These are phyloP conservation scores for Parazoanthus darwini DNA, from an alignment of 92 coral and sea anemone genomes.

Conservation along the genomic window DNA sequence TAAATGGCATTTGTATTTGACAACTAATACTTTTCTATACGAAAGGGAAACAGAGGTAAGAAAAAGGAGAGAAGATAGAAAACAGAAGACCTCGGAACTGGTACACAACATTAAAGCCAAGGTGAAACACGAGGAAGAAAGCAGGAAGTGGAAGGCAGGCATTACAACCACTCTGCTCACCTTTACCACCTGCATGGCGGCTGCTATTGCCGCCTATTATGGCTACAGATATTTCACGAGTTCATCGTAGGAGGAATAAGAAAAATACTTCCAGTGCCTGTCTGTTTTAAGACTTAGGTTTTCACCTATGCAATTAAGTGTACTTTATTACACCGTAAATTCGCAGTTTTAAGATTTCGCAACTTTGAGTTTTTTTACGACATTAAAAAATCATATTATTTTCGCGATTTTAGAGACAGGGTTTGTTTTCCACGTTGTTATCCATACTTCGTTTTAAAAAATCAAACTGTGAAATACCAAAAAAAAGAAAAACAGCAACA, in stretches of 20 bases:
- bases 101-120: conserved; percentile 80
- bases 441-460: no score
- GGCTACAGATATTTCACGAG: conserved; percentile 49
- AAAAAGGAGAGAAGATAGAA: conserved; percentile 68
- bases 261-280: not conserved
- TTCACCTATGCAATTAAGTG: no score
- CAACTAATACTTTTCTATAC: not conserved
- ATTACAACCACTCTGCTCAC: conserved; percentile 63
- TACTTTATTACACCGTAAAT: no score
- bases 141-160: conserved; percentile 48
- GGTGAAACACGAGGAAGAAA: conserved; percentile 68
- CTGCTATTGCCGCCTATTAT: conserved; percentile 59
- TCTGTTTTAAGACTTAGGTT: not conserved
- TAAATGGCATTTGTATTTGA: not conserved
- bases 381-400: no score
- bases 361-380: no score
- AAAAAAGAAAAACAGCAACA: no score
- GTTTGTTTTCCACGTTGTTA: no score
- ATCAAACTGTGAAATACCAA: no score
- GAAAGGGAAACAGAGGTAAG: conserved; percentile 54
- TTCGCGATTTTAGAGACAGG: no score
- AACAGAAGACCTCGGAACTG: conserved; percentile 67
- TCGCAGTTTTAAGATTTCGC: no score
- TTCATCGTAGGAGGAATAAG: not conserved
- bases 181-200: conserved; percentile 72